These are phyloP conservation scores for Fundulus diaphanus DNA, from an alignment of 2,797 vertebrate genomes.

Conservation along the genomic window DNA sequence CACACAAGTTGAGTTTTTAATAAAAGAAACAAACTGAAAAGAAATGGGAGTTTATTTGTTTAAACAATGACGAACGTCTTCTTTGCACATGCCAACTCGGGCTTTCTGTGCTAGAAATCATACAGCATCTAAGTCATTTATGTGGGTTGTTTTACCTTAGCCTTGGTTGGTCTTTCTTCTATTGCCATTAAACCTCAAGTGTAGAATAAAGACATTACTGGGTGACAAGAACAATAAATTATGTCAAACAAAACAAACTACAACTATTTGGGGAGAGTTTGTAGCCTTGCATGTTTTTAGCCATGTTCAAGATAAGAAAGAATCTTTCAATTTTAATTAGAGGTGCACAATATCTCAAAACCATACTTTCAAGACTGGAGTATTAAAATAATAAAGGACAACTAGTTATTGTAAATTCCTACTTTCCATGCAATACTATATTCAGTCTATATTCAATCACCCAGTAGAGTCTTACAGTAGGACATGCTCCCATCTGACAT, in stretches of 20 bases:
- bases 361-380: not conserved
- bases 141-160: not conserved
- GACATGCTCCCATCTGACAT: too few relatives aligned
- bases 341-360: not conserved
- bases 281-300: not conserved
- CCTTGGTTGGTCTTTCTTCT: not conserved
- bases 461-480: too few relatives aligned
- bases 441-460: too few relatives aligned
- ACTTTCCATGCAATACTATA: too few relatives aligned
- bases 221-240: not conserved
- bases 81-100: not conserved
- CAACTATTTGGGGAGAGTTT: not conserved
- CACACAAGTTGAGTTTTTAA: not conserved
- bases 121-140: not conserved
- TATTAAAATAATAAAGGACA: too few relatives aligned
- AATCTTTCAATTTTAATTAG: not conserved
- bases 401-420: too few relatives aligned
- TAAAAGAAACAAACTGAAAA: not conserved
- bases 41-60: not conserved
- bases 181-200: not conserved
- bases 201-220: not conserved
- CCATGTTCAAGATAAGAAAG: not conserved
- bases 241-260: not conserved
- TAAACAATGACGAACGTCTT: too few relatives aligned
- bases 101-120: not conserved